phyloP scores from a whole-genome alignment of 1,140 invertebrate genomes.

The Agrilus planipennis region DNA sequence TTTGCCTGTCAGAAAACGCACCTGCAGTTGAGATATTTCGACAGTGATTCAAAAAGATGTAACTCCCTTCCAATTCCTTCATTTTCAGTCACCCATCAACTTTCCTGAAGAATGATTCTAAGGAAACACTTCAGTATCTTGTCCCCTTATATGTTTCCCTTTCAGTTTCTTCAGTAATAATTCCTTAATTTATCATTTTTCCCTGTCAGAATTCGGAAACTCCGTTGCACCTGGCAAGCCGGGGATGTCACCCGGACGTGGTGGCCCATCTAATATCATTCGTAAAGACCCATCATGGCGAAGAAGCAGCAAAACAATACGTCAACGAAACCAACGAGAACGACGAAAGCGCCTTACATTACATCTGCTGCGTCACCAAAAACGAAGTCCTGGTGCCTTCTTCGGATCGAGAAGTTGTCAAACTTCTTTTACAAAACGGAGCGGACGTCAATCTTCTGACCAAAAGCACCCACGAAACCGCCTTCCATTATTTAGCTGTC shows the following conservation, averaged over 20 bases:
- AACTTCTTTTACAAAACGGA: conserved; percentile 75
- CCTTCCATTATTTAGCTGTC: conserved; percentile 88
- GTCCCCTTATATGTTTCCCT: too few relatives aligned
- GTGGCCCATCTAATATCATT: conserved; percentile 76
- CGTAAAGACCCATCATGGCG: conserved; percentile 61
- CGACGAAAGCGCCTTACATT: conserved; percentile 89
- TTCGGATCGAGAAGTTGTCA: conserved; percentile 84
- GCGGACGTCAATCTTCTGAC: conserved; percentile 80
- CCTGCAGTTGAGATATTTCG: too few relatives aligned
- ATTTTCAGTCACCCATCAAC: too few relatives aligned
- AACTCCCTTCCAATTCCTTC: too few relatives aligned
- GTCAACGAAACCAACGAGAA: conserved; percentile 77
- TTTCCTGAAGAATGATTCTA: too few relatives aligned
- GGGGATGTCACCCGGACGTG: conserved; percentile 74
- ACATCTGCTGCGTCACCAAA: conserved; percentile 67
- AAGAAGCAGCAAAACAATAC: conserved; percentile 57
- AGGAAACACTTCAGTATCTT: too few relatives aligned
- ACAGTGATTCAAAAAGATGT: too few relatives aligned
- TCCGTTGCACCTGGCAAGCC: conserved; percentile 80
- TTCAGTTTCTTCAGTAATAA: too few relatives aligned
- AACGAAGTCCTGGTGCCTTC: conserved; percentile 58
- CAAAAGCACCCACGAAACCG: conserved; percentile 79
- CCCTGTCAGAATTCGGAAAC: conserved; percentile 82
- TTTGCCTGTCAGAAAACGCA: too few relatives aligned
- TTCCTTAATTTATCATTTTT: not conserved